Percentiles rank a stretch among this genome's conserved stretches.
These are phyloP conservation scores for Drymonia ruficornis DNA, from an alignment of 2,888 invertebrate genomes.

Conservation along the genomic window DNA sequence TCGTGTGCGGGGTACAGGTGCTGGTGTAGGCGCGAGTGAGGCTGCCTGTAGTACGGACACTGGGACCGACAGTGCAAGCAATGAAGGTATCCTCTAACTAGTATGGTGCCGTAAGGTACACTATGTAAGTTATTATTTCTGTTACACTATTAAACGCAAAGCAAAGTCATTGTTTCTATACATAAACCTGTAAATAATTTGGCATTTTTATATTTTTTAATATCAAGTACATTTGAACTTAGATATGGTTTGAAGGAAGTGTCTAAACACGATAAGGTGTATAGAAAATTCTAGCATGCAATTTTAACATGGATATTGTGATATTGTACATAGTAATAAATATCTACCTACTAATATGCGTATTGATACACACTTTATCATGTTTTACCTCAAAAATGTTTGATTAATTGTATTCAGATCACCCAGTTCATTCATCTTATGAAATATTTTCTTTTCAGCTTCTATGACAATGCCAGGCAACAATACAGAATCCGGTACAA, in stretches of 20 bases:
- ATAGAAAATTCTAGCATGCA: constrained; percentile 63
- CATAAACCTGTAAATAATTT: constrained; percentile 56
- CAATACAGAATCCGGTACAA: constrained; percentile 83
- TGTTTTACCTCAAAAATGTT: constrained; percentile 52
- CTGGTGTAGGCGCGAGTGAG: constrained; percentile 63
- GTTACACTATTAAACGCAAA: constrained; percentile 67
- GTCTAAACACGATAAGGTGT: constrained; percentile 75
- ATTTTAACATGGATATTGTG: constrained; percentile 51
- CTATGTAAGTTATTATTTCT: constrained; percentile 76
- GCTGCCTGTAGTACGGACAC: constrained; percentile 71
- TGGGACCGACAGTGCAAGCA: constrained; percentile 78
- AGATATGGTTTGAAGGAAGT: constrained; percentile 40
- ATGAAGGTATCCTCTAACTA: constrained; percentile 82
- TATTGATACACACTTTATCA: constrained; percentile 65
- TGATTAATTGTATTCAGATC: neutral
- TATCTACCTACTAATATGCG: constrained; percentile 53
- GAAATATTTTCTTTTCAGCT: constrained; percentile 77
- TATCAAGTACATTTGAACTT: constrained; percentile 23
- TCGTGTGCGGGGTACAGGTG: constrained; percentile 70
- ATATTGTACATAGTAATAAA: constrained; percentile 54
- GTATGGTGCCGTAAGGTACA: constrained; percentile 75
- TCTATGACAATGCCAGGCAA: constrained; percentile 89
- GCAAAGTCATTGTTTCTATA: constrained; percentile 69
- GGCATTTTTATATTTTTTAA: constrained; percentile 52
- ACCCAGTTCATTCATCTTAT: no score